Evolutionary conservation across 2,797 vertebrate species (phyloP).

Genomic region (Fratercula arctica): DNA sequence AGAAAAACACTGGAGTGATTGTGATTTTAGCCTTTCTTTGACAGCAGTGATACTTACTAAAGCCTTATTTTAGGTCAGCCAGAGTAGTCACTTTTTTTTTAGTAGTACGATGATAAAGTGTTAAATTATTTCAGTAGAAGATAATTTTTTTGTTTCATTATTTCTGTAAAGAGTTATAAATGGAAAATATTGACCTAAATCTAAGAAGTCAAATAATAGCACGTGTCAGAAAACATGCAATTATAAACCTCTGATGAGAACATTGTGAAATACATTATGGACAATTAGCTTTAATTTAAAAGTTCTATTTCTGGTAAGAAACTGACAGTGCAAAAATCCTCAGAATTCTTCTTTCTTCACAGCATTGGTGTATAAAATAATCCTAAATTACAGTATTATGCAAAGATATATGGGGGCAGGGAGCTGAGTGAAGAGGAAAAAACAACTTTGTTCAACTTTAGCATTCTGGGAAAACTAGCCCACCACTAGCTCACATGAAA

Average conservation of each 20-base stretch:
- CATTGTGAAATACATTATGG: background rate
- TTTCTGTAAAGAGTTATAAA: background rate
- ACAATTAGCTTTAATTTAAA: background rate
- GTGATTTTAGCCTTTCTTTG: background rate
- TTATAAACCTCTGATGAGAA: background rate
- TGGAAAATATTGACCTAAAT: conserved; percentile 2
- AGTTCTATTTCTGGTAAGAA: background rate
- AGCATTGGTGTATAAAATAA: background rate
- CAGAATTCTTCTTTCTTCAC: background rate
- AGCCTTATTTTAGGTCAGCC: background rate
- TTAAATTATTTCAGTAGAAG: background rate
- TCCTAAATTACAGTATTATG: background rate
- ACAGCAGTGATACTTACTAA: background rate
- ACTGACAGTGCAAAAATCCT: background rate
- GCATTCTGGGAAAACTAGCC: background rate
- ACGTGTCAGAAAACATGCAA: background rate
- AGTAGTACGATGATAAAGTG: background rate
- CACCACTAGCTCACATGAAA: background rate
- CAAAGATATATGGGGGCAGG: accelerated
- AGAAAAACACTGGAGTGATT: background rate
- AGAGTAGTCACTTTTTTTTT: background rate
- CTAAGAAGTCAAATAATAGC: background rate
- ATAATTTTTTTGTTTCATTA: background rate
- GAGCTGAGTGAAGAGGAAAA: background rate
- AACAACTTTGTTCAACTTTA: background rate